Conservation (phyloP, 2,797 vertebrate species). For the Zalophus californianus region DNA sequence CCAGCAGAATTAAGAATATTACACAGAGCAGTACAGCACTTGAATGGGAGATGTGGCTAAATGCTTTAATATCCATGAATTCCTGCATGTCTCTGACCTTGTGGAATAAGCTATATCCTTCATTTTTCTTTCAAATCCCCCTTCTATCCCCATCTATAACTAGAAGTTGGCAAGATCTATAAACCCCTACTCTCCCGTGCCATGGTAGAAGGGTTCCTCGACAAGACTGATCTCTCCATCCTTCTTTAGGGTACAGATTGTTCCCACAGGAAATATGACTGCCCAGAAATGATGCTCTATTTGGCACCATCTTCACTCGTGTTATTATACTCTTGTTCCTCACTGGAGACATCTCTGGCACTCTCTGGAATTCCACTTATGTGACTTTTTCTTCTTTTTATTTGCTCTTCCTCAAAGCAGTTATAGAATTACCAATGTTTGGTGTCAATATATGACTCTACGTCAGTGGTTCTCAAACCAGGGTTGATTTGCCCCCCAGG, state of each 20-base stretch:
- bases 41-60: not conserved
- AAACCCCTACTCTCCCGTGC: not conserved
- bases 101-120: not conserved
- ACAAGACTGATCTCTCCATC: constrained; percentile 43
- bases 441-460: not conserved
- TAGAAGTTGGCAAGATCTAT: constrained; percentile 18
- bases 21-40: not conserved
- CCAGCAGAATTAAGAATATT: not conserved
- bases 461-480: not conserved
- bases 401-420: constrained; percentile 13
- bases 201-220: not conserved
- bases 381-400: constrained; percentile 28
- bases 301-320: constrained; percentile 36
- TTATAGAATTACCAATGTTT: constrained; percentile 34
- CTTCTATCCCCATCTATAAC: not conserved
- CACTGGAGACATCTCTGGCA: constrained; percentile 38
- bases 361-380: constrained; percentile 39
- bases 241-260: not conserved
- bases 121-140: not conserved
- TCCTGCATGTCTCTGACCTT: not conserved
- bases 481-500: not conserved
- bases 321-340: constrained; percentile 15
- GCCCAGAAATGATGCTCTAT: constrained; percentile 64
- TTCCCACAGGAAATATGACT: constrained; percentile 52
- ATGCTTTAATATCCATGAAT: not conserved